Conservation (phyloP, 2,113 vertebrate genomes). For the Entomyzon cyanotis region DNA sequence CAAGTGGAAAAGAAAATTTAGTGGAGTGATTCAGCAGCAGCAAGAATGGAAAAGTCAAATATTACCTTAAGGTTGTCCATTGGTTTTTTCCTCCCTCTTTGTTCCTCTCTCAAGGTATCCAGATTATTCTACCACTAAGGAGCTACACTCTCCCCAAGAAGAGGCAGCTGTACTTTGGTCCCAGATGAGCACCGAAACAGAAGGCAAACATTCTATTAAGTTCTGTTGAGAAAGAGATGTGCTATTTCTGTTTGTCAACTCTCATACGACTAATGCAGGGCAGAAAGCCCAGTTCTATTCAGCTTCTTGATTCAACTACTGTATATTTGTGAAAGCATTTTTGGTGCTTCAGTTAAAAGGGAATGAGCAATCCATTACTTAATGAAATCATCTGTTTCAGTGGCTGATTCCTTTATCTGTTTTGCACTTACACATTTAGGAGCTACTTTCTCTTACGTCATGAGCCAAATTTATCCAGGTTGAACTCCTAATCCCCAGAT, state of each 20-base stretch:
- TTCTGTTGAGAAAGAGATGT: not conserved
- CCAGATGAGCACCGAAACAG: not conserved
- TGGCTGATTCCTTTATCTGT: not conserved
- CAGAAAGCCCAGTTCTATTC: not conserved
- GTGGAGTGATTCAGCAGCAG: not conserved
- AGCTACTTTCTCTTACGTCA: not conserved
- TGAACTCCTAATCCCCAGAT: not conserved
- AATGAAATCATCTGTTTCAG: not conserved
- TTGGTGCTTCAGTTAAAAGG: not conserved
- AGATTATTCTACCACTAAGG: not conserved
- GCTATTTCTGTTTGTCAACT: not conserved
- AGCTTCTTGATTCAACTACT: not conserved
- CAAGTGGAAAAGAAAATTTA: not conserved
- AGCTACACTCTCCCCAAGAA: not conserved
- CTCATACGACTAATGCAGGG: not conserved
- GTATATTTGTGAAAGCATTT: not conserved
- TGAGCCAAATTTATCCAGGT: not conserved
- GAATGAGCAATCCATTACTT: not conserved
- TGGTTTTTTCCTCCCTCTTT: not conserved
- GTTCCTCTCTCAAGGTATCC: not conserved
- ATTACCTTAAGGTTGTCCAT: not conserved
- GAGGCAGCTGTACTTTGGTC: not conserved
- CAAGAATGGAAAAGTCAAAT: not conserved
- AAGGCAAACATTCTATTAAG: not conserved
- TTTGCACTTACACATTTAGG: not conserved